These are phyloP conservation scores for Ploceus nigricollis DNA, from an alignment of 2,113 vertebrate genomes.

Conservation along the genomic window DNA sequence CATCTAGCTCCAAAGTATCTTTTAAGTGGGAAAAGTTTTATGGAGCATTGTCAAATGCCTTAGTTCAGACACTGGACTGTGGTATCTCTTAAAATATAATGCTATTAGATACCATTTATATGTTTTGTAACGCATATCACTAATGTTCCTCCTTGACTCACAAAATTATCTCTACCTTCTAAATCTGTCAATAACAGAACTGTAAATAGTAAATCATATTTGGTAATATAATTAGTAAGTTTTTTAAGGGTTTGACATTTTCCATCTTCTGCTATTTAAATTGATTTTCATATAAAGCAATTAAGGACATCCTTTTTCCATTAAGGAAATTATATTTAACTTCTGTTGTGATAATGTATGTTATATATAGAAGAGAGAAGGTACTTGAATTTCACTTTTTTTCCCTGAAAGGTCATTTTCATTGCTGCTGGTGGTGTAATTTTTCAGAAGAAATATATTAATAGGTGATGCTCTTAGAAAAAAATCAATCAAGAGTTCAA, in stretches of 20 bases:
- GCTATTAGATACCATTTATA: not conserved
- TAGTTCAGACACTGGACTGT: not conserved
- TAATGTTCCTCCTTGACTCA: not conserved
- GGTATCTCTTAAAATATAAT: not conserved
- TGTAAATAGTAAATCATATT: conserved; percentile 36
- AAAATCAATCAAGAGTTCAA: not conserved
- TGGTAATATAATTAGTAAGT: conserved; percentile 43
- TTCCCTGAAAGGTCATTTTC: not conserved
- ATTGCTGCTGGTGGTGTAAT: not conserved
- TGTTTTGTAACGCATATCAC: not conserved
- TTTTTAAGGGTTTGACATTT: conserved; percentile 52
- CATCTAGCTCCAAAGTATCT: not conserved
- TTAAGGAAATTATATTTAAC: conserved; percentile 57
- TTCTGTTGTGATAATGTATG: conserved; percentile 20
- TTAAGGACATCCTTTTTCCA: conserved; percentile 52
- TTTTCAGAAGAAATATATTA: conserved; percentile 2
- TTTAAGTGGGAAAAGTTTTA: not conserved
- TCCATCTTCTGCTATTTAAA: conserved; percentile 50
- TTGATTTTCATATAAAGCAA: conserved; percentile 52
- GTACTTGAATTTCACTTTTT: not conserved
- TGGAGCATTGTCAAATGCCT: not conserved
- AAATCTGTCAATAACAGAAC: conserved; percentile 37
- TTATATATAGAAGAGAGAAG: conserved; percentile 27
- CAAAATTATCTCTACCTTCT: conserved; percentile 15
- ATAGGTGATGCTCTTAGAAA: not conserved